Percentiles rank a stretch among this genome's conserved stretches.
These are phyloP conservation scores for Emydura subglobosa DNA, from an alignment of 2,113 vertebrate species.

Conservation along the genomic window DNA sequence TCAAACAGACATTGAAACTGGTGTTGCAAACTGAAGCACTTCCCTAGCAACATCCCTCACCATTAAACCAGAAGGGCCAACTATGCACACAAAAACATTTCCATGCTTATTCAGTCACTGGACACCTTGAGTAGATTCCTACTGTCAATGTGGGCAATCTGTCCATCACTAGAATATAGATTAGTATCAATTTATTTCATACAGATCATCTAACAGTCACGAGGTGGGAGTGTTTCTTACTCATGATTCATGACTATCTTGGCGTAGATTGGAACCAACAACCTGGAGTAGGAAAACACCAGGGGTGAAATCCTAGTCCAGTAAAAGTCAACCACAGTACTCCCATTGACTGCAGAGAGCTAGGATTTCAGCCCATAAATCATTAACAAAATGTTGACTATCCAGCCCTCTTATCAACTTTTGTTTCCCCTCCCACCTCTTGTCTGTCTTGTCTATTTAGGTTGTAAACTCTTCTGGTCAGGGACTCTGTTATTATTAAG, in stretches of 20 bases:
- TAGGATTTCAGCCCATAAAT: background rate
- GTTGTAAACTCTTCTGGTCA: background rate
- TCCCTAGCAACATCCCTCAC: background rate
- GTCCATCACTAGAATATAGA: too few relatives aligned
- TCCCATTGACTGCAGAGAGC: rapidly evolving
- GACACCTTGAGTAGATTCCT: background rate
- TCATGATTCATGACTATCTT: background rate
- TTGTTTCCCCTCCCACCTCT: background rate
- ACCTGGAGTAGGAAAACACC: background rate
- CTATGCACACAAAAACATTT: background rate
- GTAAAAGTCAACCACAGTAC: background rate
- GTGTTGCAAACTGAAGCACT: background rate
- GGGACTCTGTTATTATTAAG: background rate
- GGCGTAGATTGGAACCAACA: background rate
- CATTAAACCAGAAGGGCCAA: background rate
- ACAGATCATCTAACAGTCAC: background rate
- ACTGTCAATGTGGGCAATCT: background rate
- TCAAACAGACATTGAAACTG: background rate
- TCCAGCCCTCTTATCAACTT: background rate
- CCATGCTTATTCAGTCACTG: background rate
- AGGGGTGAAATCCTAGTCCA: background rate
- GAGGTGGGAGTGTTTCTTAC: background rate
- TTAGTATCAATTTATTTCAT: too few relatives aligned
- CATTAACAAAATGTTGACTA: background rate
- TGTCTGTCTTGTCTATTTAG: background rate